Conservation (phyloP, 2,797 vertebrate genomes). For the Urocyon cinereoargenteus region DNA sequence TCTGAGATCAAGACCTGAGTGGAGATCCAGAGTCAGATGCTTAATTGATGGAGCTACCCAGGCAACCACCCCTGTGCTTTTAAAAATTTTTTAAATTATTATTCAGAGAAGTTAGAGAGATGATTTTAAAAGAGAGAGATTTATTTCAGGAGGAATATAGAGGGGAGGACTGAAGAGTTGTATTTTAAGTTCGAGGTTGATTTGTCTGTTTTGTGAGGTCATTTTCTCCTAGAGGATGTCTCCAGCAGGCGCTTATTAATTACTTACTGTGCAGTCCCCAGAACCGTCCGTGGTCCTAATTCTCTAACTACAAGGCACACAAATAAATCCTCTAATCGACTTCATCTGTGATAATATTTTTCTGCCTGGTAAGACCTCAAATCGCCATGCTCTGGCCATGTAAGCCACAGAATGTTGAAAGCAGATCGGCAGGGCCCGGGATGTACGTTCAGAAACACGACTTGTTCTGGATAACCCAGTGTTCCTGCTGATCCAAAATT, state of each 20-base stretch:
- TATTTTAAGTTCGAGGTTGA: not conserved
- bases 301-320: not conserved
- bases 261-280: accelerated
- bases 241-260: not conserved
- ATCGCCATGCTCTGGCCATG: accelerated
- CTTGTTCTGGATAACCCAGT: no score
- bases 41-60: not conserved
- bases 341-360: not conserved
- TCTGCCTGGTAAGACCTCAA: not conserved
- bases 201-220: not conserved
- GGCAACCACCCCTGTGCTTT: not conserved
- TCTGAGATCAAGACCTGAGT: not conserved
- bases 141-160: not conserved
- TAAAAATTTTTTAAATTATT: not conserved
- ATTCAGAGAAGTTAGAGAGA: not conserved
- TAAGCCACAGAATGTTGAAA: not conserved
- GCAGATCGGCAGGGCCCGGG: not conserved
- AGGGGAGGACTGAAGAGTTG: not conserved
- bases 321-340: not conserved
- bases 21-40: not conserved
- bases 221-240: not conserved
- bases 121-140: not conserved
- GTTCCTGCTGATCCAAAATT: not conserved
- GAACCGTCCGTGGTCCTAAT: not conserved
- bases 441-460: accelerated